Conservation (phyloP, 2,888 invertebrate species). For the Xanthostigma xanthostigma region DNA sequence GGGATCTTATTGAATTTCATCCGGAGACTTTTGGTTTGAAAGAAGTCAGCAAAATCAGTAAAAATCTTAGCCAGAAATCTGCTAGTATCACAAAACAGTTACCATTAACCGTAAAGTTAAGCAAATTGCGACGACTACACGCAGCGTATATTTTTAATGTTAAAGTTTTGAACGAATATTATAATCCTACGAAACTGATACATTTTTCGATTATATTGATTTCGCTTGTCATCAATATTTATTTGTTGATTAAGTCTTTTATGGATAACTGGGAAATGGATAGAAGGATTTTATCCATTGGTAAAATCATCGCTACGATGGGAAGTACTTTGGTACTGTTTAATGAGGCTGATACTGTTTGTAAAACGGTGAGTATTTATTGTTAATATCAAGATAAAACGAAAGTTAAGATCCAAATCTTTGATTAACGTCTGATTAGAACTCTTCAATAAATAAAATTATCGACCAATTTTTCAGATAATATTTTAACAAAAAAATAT, state of each 20-base stretch:
- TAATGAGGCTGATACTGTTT: conserved; percentile 1
- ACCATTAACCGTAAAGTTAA: background rate
- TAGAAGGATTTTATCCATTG: background rate
- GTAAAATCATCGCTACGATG: background rate
- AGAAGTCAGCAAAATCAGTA: no score
- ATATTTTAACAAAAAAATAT: no score
- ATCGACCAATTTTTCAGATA: no score
- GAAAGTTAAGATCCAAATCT: no score
- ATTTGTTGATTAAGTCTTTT: conserved; percentile 10
- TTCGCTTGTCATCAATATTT: conserved; percentile 14
- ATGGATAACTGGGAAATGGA: conserved; percentile 4
- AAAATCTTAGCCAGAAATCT: no score
- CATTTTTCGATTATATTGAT: conserved; percentile 10
- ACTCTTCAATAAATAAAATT: no score
- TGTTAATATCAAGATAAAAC: no score
- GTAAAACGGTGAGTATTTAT: background rate
- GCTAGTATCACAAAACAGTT: background rate
- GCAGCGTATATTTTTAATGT: conserved; percentile 2
- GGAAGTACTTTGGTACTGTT: background rate
- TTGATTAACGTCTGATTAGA: no score
- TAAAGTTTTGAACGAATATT: conserved; percentile 6
- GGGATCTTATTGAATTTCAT: no score
- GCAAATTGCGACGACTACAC: conserved; percentile 1
- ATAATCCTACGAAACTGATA: conserved; percentile 11
- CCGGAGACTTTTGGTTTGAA: no score